A percentile compares a stretch with the other conserved stretches of the same genome.
phyloP scores from a whole-genome alignment of 2,888 invertebrate genomes.

The Argynnis bischoffii region DNA sequence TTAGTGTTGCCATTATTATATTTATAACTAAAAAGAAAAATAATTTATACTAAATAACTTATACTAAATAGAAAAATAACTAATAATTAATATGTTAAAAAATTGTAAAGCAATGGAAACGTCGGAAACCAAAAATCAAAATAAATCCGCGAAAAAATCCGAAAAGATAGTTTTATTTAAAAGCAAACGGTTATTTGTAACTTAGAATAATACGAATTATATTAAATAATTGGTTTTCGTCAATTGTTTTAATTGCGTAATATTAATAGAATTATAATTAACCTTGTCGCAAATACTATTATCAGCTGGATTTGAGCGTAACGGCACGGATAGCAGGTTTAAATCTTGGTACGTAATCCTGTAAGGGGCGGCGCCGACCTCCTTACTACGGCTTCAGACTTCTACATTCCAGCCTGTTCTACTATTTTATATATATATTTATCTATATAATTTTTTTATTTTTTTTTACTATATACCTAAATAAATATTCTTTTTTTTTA shows the following conservation, averaged over 20 bases:
- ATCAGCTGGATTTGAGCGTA: constrained; percentile 33
- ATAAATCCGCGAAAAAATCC: too few species aligned
- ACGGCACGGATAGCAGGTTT: constrained; percentile 48
- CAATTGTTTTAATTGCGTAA: constrained; percentile 25
- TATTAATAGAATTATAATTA: constrained; percentile 39
- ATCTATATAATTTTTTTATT: constrained; percentile 38
- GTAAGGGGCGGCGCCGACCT: constrained; percentile 77
- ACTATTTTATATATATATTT: constrained; percentile 33
- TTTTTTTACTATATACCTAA: constrained; percentile 34
- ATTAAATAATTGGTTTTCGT: background rate
- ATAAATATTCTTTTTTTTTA: background rate
- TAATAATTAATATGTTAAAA: too few species aligned
- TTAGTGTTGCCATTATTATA: too few species aligned
- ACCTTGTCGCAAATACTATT: constrained; percentile 42
- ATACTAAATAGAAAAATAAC: too few species aligned
- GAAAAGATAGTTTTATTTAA: too few species aligned
- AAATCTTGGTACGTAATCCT: constrained; percentile 77
- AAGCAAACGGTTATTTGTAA: background rate
- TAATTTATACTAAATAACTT: too few species aligned
- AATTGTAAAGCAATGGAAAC: too few species aligned
- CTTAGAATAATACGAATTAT: background rate
- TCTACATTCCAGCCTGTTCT: constrained; percentile 53
- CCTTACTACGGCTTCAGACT: constrained; percentile 72
- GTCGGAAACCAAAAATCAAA: too few species aligned
- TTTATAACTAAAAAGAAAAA: too few species aligned